Base-by-base conservation (phyloP, 1,140 invertebrate genomes). In the Drosophila erecta region DNA sequence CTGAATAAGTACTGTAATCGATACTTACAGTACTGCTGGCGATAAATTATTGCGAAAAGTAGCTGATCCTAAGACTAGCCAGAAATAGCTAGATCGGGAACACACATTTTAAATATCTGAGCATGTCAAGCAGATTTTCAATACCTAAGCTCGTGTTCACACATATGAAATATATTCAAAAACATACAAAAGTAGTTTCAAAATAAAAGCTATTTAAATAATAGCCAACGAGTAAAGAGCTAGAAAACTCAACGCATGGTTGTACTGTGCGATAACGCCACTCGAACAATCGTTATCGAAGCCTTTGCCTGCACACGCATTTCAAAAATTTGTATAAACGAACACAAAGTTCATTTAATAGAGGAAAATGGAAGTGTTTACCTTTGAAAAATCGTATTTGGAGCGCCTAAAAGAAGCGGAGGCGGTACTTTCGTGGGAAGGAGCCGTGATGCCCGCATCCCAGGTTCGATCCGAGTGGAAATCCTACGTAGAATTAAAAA, bases 321-420 rank as follows among this genome's bases (percentile, higher is more conserved):
- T 78, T 84, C 46, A 81, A 86, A 86, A 40, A 47, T 35, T 56
- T 61, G 53, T 50, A 4, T 15, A 50, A 81, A 87, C 78, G 80
- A 20, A 20, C 15, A 43, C 10, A 44, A 49, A 15, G 40, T 62
- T 6, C 4, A 43, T 37, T 15, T 17, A 30, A n/a, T 50, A 33
- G 11, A 33, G 54, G 17, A 77, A 74, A 73, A 94, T 94, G 93
- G 93, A 94, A 76, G 92, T 94, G 38, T 94, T 93, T 47, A 92
- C 92, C 38, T 95, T 94, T 77, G 93, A 95, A 73, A 95, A 95
- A 79, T 94, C 93, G 59, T 91, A 93, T 20, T 91, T 94, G 69
- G 93, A 94, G 64, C 93, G 94, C 43, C 81, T 94, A 0, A 84
- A 91, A 15, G 94, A 95, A 75, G 94, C 93, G 24, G 92, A 91